These are phyloP conservation scores for Onthophagus sagittarius DNA, from an alignment of 2,888 invertebrate genomes.

Conservation along the genomic window DNA sequence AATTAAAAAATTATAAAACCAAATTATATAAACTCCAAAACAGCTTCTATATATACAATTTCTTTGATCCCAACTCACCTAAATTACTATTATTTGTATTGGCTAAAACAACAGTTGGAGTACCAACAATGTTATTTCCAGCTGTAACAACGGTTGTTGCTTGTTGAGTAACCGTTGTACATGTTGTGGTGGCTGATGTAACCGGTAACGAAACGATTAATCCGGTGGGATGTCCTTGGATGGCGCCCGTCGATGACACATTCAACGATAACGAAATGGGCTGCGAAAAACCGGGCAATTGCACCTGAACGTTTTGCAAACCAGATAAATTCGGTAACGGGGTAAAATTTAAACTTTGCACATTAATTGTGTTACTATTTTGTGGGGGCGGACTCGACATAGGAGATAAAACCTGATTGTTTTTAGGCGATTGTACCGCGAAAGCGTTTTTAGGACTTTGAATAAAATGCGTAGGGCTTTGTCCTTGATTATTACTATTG, in stretches of 20 bases:
- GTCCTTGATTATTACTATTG: constrained; percentile 32
- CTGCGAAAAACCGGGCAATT: constrained; percentile 80
- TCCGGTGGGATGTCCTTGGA: constrained; percentile 50
- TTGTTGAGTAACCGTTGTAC: constrained; percentile 42
- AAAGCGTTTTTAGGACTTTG: constrained; percentile 37
- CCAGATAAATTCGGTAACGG: constrained; percentile 65
- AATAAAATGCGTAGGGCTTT: constrained; percentile 38
- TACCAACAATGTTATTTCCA: constrained; percentile 34
- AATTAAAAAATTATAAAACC: no score
- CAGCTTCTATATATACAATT: no score
- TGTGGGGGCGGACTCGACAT: constrained; percentile 56
- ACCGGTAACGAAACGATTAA: constrained; percentile 47
- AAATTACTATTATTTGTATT: constrained; percentile 42
- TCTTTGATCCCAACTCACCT: no score
- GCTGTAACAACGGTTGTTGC: constrained; percentile 32
- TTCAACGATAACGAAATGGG: constrained; percentile 77
- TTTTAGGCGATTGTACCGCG: constrained; percentile 35
- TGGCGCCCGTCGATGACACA: constrained; percentile 61
- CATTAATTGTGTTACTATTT: constrained; percentile 45
- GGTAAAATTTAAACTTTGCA: constrained; percentile 71
- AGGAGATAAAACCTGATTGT: constrained; percentile 51
- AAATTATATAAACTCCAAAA: no score
- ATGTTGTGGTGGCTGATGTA: constrained; percentile 43
- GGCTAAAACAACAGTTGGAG: constrained; percentile 43
- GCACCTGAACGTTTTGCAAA: constrained; percentile 74